Base-by-base conservation (phyloP, 2,797 vertebrate genomes). In the Petrocephalus sullivani region DNA sequence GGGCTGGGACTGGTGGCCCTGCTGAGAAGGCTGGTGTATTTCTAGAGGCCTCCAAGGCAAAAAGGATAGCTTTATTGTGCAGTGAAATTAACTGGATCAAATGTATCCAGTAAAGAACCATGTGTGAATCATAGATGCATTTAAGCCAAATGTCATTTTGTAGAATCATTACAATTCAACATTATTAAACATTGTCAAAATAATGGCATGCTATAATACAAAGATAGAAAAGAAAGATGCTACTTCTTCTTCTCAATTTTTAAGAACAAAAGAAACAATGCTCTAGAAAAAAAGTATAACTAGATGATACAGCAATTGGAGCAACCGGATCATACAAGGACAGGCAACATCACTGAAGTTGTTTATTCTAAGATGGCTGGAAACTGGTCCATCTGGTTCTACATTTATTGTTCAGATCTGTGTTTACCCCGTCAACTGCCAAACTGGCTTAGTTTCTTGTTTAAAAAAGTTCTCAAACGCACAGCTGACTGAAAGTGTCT, bases 1-100 rank as follows among this genome's bases (percentile, higher is more conserved):
- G 75, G 89, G 81, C 86, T 89, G 89, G 90, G 86, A 87, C 85
- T 87, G 86, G 83, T 89, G 88, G 87, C 37, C 49, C 81, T 51
- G 58, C 87, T 87, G 89, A 91, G 91, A 91, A 90, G 84, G 37
- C 33, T 64, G 75, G 87, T 88, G 71, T 88, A 89, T 84, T 83
- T 7, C n/a, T 54, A 90, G 19, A 75, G 54, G 46, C 58, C 88
- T 49, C 89, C 64, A 84, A 61, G 75, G 23, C 4, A 12, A 49
- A 33, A 54, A 84, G 16, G 23, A 16, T 33, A n/a, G 57, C 54
- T 60, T 37, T 60, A 41, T 58, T 86, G 57, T 41, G 54, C 19
- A 33, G 33, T 8, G 10, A 86, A 86, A 37, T 86, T 12, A 41
- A 41, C 14, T 12, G 57, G 37, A 60, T 61, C 28, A 86, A 56